Conservation (phyloP, 2,797 vertebrate genomes). For the Crax fasciolata region DNA sequence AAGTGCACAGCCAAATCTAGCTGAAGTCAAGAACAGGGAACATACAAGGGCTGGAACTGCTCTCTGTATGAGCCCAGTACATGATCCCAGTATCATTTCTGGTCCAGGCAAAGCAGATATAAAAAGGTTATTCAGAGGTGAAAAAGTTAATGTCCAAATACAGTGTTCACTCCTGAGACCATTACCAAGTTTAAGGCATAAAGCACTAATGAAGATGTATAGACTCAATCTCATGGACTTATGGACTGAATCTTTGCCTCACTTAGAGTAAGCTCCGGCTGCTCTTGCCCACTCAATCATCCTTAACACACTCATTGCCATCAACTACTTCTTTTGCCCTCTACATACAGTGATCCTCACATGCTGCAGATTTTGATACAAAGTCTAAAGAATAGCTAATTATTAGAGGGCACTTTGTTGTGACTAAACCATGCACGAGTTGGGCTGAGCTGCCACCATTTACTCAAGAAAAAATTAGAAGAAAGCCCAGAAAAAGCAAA, state of each 20-base stretch:
- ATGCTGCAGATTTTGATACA: constrained; percentile 48
- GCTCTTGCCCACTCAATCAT: constrained; percentile 79
- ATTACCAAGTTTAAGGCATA: constrained; percentile 77
- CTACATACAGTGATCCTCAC: constrained; percentile 32
- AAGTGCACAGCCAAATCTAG: not conserved
- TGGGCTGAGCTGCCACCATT: not conserved
- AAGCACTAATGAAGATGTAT: constrained; percentile 82
- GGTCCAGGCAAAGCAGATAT: not conserved
- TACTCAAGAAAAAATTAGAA: constrained; percentile 27
- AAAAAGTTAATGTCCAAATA: constrained; percentile 74
- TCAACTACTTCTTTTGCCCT: constrained; percentile 65
- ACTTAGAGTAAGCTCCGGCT: constrained; percentile 76
- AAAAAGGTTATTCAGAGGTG: constrained; percentile 40
- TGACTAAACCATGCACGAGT: not conserved
- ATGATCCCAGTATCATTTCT: not conserved
- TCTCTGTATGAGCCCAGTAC: not conserved
- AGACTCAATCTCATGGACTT: constrained; percentile 79
- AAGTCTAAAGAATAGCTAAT: constrained; percentile 44
- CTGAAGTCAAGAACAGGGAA: not conserved
- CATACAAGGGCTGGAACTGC: not conserved
- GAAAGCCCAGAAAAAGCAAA: constrained; percentile 30
- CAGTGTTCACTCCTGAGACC: constrained; percentile 51
- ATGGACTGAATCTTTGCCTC: constrained; percentile 73
- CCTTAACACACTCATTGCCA: constrained; percentile 71
- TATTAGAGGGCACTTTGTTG: constrained; percentile 24